These are phyloP conservation scores for Echeneis naucrates DNA, from an alignment of 2,797 vertebrate genomes.

Conservation along the genomic window DNA sequence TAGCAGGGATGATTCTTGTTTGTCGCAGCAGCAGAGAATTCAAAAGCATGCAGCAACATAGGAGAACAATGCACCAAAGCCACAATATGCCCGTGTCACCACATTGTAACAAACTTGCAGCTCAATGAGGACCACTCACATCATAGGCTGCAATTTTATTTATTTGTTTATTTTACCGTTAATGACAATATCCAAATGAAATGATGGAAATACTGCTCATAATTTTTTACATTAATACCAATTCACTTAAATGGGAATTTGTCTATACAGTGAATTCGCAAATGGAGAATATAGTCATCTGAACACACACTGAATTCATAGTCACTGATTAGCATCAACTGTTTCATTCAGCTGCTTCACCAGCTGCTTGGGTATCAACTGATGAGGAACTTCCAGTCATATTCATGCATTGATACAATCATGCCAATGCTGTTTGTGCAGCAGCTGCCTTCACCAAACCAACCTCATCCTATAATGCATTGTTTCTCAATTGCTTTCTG, in stretches of 20 bases:
- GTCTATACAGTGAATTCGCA: not conserved
- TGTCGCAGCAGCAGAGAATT: constrained; percentile 32
- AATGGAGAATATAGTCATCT: not conserved
- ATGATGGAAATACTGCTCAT: not conserved
- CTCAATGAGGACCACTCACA: not conserved
- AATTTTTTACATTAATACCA: too few relatives aligned
- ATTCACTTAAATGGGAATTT: not conserved
- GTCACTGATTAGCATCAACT: not conserved
- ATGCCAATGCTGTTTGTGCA: not conserved
- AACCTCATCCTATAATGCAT: not conserved
- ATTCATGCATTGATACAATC: not conserved
- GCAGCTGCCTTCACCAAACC: not conserved
- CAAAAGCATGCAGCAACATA: constrained; percentile 34
- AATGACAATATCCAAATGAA: not conserved
- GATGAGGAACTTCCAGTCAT: not conserved
- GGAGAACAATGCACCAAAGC: constrained; percentile 40
- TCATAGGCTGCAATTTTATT: not conserved
- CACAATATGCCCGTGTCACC: constrained; percentile 25
- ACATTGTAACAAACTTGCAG: constrained; percentile 4
- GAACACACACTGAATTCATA: not conserved
- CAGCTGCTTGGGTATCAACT: constrained; percentile 1
- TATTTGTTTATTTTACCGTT: not conserved
- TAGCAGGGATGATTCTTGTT: constrained; percentile 42
- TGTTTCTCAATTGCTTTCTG: too few relatives aligned
- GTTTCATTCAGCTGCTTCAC: not conserved